These are phyloP conservation scores for Engystomops pustulosus DNA, from an alignment of 2,113 vertebrate species.

Conservation along the genomic window DNA sequence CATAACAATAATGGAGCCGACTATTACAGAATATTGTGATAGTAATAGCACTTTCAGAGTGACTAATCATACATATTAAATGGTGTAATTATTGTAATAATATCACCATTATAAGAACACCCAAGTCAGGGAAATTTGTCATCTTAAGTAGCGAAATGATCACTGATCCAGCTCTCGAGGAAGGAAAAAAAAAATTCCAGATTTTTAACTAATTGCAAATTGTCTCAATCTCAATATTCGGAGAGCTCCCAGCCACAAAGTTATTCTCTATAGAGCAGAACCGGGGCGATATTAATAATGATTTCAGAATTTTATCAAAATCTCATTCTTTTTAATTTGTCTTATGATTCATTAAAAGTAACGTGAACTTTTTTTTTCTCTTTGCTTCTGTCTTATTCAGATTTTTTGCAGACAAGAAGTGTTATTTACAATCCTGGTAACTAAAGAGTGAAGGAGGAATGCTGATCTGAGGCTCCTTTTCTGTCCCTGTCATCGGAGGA, in stretches of 20 bases:
- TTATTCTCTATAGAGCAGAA: not conserved
- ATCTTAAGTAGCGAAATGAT: slow-evolving; percentile 63
- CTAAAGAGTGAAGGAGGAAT: slow-evolving; percentile 52
- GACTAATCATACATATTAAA: slow-evolving; percentile 79
- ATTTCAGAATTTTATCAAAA: slow-evolving; percentile 12
- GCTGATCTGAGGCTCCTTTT: slow-evolving; percentile 51
- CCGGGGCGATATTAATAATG: slow-evolving; percentile 7
- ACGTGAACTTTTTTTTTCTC: not conserved
- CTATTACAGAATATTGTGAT: slow-evolving; percentile 76
- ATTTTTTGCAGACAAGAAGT: slow-evolving; percentile 31
- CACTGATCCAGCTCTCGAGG: not conserved
- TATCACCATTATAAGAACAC: slow-evolving; percentile 74
- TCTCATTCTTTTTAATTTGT: slow-evolving; percentile 11
- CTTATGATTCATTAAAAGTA: slow-evolving; percentile 15
- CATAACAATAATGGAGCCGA: slow-evolving; percentile 83
- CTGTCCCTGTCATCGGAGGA: slow-evolving; percentile 50
- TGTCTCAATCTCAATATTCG: slow-evolving; percentile 41
- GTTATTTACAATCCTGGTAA: slow-evolving; percentile 59
- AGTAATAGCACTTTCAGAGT: slow-evolving; percentile 76
- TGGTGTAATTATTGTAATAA: slow-evolving; percentile 76
- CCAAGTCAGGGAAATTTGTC: slow-evolving; percentile 67
- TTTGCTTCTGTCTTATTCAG: not conserved
- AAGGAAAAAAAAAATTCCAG: slow-evolving; percentile 41
- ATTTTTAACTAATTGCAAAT: slow-evolving; percentile 64
- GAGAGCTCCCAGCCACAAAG: slow-evolving; percentile 12